A percentile compares a stretch with the other conserved stretches of the same genome.
Conservation (phyloP, 2,797 vertebrate genomes). For the Channallabes apus region DNA sequence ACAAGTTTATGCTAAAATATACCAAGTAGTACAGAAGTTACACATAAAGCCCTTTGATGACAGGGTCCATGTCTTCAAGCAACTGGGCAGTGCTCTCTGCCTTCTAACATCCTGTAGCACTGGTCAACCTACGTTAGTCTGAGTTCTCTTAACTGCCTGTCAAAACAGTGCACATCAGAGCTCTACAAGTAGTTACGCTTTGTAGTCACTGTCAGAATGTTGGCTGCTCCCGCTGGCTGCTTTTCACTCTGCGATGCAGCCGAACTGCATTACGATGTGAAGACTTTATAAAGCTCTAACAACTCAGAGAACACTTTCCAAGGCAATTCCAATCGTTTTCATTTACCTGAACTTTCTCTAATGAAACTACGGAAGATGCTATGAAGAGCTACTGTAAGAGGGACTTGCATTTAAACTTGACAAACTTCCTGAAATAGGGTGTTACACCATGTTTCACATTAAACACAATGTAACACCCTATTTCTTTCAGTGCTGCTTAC, state of each 20-base stretch:
- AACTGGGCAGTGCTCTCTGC: slow-evolving; percentile 9
- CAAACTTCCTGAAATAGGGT: background rate
- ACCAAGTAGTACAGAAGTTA: background rate
- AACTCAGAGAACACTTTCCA: slow-evolving; percentile 28
- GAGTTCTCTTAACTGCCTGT: slow-evolving; percentile 37
- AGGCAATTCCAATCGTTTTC: slow-evolving; percentile 45
- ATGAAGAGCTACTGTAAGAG: background rate
- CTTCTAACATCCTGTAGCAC: slow-evolving; percentile 23
- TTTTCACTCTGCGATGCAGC: slow-evolving; percentile 22
- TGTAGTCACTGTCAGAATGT: slow-evolving; percentile 35
- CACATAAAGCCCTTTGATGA: background rate
- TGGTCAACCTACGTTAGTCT: slow-evolving; percentile 26
- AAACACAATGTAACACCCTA: background rate
- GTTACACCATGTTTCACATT: background rate
- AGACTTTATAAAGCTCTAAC: slow-evolving; percentile 33
- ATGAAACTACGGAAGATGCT: background rate
- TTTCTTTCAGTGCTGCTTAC: slow-evolving; percentile 9
- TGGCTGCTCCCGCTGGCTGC: slow-evolving; percentile 24
- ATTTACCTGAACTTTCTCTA: slow-evolving; percentile 30
- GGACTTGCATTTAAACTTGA: background rate
- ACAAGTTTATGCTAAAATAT: background rate
- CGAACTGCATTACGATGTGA: slow-evolving; percentile 10
- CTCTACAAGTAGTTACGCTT: slow-evolving; percentile 16
- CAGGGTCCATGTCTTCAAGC: background rate
- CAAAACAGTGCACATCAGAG: slow-evolving; percentile 49